These are phyloP conservation scores for Carcina quercana DNA, from an alignment of 2,888 invertebrate species.

Conservation along the genomic window DNA sequence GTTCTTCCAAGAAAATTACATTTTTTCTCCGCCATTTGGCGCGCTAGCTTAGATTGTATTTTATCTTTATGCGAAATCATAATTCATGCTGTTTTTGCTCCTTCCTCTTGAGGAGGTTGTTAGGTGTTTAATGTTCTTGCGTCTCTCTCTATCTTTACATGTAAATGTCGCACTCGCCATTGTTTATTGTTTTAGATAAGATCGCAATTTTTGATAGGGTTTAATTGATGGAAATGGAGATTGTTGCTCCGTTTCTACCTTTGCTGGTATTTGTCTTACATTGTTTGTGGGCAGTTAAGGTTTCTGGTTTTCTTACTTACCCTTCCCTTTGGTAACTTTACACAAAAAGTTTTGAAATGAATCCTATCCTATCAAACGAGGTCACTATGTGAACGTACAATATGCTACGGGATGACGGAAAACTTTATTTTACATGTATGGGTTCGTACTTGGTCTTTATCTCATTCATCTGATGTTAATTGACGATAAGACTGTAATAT, in stretches of 20 bases:
- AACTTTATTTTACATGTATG: too few species aligned
- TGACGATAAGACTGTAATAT: too few species aligned
- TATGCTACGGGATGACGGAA: too few species aligned
- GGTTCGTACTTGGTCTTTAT: too few species aligned
- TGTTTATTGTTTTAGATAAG: conserved; percentile 50
- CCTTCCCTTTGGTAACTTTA: neutral
- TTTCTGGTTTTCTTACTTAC: neutral
- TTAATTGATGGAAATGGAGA: conserved; percentile 30
- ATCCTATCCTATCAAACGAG: too few species aligned
- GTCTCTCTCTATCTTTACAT: conserved; percentile 42
- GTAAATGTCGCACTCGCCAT: conserved; percentile 49
- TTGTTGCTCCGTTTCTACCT: conserved; percentile 2
- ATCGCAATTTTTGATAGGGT: conserved; percentile 39
- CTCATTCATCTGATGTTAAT: too few species aligned
- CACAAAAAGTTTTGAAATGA: neutral
- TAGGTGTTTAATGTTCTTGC: conserved; percentile 57
- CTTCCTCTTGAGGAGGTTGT: conserved; percentile 41
- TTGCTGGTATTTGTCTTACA: too few species aligned
- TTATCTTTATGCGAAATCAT: conserved; percentile 71
- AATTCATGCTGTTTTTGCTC: conserved; percentile 65
- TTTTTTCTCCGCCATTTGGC: conserved; percentile 65
- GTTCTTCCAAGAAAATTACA: conserved; percentile 53
- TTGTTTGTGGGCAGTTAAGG: too few species aligned
- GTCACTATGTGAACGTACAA: too few species aligned
- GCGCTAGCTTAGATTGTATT: conserved; percentile 66